These are phyloP conservation scores for Drosophila lowei DNA, from an alignment of 1,140 invertebrate species.

Conservation along the genomic window DNA sequence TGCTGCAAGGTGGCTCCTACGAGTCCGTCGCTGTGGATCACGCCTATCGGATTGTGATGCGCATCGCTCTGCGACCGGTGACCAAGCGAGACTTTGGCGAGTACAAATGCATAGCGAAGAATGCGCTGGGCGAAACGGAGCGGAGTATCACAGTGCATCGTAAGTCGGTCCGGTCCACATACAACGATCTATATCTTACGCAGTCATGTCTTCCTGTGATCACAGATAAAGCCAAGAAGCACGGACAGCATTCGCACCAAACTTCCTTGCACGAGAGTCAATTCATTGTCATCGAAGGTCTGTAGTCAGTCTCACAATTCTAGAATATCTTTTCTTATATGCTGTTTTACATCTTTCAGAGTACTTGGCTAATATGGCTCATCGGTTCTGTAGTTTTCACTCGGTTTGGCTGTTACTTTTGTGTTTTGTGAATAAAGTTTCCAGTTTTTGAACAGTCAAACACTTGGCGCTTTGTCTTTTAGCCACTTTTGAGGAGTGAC, in stretches of 20 bases:
- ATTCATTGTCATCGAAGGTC: conserved; percentile 79
- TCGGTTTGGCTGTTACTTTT: conserved; percentile 42
- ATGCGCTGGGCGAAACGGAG: conserved; percentile 85
- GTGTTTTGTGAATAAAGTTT: conserved; percentile 57
- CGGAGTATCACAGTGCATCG: conserved; percentile 85
- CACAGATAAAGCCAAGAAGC: conserved; percentile 76
- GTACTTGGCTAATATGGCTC: conserved; percentile 46
- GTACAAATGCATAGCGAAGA: conserved; percentile 86
- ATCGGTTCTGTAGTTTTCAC: not conserved
- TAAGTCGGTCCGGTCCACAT: conserved; percentile 45
- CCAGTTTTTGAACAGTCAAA: conserved; percentile 31
- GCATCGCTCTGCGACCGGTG: conserved; percentile 84
- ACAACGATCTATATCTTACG: too few species aligned
- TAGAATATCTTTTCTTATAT: not conserved
- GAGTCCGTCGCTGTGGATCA: conserved; percentile 85
- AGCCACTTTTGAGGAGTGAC: conserved; percentile 57
- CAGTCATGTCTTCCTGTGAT: too few species aligned
- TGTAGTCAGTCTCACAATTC: not conserved
- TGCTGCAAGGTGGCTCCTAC: conserved; percentile 84
- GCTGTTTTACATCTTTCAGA: conserved; percentile 32
- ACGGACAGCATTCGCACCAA: conserved; percentile 68
- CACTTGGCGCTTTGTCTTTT: conserved; percentile 42
- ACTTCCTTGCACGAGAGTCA: conserved; percentile 69
- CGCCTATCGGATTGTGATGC: conserved; percentile 85
- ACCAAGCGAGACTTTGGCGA: conserved; percentile 85